Base-by-base conservation (phyloP, 1,140 invertebrate species). In the Episyrphus balteatus region DNA sequence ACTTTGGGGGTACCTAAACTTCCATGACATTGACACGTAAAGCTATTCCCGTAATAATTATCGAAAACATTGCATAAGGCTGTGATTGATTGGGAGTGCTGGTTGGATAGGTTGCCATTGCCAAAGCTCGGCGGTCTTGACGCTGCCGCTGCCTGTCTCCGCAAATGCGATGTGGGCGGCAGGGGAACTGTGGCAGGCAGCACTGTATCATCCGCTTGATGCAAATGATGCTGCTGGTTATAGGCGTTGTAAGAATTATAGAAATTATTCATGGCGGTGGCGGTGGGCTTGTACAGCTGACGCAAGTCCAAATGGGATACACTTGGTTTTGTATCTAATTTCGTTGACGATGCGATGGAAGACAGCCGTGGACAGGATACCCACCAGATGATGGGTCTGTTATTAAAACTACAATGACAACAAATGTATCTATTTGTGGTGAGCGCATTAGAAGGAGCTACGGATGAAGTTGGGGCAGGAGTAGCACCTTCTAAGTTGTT, bases 351-450 rank as follows among this genome's bases (percentile, higher is more conserved):
- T 15, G 17, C 42, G 17, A 62, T 50, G 51, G 59, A 54, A 42
- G 61, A 63, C 48, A 66, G 55, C 21, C 62, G 57, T 11, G 62
- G 62, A 55, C 62, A 66, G 32, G 62, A 65, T 39, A 66, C 60
- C 62, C 62, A 66, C 62, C 62, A 66, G 51, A 59, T 58, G 13
- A 66, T 21, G 12, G 62, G 62, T 47, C 62, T 62, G 56, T 66
- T 59, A 54, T 66, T 65, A 50, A 61, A 66, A 17, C 60, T 57
- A 42, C 62, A 66, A 46, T 61, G 55, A 49, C 49, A 40, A 46
- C 62, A 66, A 45, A 65, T 46, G 47, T 65, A 59, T 7, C 62
- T 52, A 30, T 51, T 48, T 13, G 57, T 54, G 13, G 43, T 44
- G 38, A 50, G 43, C 32, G 45, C 31, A 19, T 48, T 21, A 34